Evolutionary conservation across 2,113 vertebrate genomes (phyloP), one percentile per base, ranked within the genome.

Genomic region (Hyperopisus bebe): DNA sequence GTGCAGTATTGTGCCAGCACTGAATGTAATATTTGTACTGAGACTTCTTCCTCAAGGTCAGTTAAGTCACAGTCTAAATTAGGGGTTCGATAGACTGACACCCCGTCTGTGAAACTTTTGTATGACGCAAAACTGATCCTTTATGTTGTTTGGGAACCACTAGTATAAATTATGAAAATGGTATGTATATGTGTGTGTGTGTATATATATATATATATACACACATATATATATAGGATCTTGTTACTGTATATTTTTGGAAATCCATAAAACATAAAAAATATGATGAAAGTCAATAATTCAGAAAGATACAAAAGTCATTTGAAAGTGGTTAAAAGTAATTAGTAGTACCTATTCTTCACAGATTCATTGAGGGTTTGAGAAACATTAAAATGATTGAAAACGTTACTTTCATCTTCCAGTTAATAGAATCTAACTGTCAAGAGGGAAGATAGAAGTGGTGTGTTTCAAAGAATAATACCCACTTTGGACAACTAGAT

Each of bases 301-400:
- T 42, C 74, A 80, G 17, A 80, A 42, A 19, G 35, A 42, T 80
- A 39, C 35, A 80, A 42, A 80, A 80, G 35, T 39, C 35, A 80
- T 80, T 80, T 80, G 31, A 42, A 80, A 80, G 74, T 42, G 39
- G 74, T 8, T 80, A 80, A 80, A 80, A 42, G 35, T 80, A 80
- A 42, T 80, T 80, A 80, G 35, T 80, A 17, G 35, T 80, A 80
- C 31, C 35, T 80, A 15, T 80, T 77, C 31, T 17, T 80, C 74
- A 80, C n/a, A 77, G 74, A 77, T 42, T 77, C 74, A 80, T 80
- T 42, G 74, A 80, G 74, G 74, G 39, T 80, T 80, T 80, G 35
- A 80, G 74, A 80, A 80, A 80, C 74, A 80, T 80, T 80, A 80
- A 53, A 55, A 39, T 58, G 86, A 87, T 87, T 58, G 50, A 58